phyloP scores from a whole-genome alignment of 1,140 invertebrate genomes.

The Drosophila repletoides region DNA sequence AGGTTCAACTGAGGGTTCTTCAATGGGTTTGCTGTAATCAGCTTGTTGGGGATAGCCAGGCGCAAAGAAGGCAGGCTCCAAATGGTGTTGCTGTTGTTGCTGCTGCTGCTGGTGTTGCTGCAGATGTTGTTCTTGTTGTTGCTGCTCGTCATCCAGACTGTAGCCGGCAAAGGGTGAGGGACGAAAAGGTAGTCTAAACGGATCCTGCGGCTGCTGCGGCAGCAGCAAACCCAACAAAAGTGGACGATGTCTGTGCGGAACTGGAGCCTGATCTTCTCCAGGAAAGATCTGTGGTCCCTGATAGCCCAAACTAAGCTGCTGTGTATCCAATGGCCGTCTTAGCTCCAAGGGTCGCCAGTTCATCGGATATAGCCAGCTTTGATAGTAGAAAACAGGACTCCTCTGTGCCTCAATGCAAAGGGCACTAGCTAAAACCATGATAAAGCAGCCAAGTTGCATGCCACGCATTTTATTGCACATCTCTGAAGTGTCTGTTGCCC shows the following conservation, averaged over 20 bases:
- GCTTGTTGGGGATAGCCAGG: constrained; percentile 29
- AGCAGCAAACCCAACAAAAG: constrained; percentile 13
- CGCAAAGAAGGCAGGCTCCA: constrained; percentile 25
- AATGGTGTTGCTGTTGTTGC: not conserved
- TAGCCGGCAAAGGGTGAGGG: constrained; percentile 46
- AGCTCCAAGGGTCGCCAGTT: constrained; percentile 27
- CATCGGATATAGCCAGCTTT: constrained; percentile 21
- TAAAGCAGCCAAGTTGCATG: not conserved
- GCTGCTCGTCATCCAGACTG: constrained; percentile 3
- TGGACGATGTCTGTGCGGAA: not conserved
- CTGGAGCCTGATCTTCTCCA: not conserved
- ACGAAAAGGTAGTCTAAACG: constrained; percentile 32
- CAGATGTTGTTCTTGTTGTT: not conserved
- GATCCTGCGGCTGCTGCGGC: not conserved
- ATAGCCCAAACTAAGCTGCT: constrained; percentile 22
- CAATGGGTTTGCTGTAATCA: not conserved
- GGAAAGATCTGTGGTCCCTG: constrained; percentile 31
- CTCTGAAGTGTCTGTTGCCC: not conserved
- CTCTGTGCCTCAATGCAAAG: not conserved
- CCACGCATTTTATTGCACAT: not conserved
- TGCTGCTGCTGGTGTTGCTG: not conserved
- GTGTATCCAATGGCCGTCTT: not conserved
- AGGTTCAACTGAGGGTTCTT: constrained; percentile 1
- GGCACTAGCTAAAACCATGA: not conserved
- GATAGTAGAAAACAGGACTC: constrained; percentile 6